Conservation (phyloP, 2,888 invertebrate genomes). For the Chrysotoxum bicinctum region DNA sequence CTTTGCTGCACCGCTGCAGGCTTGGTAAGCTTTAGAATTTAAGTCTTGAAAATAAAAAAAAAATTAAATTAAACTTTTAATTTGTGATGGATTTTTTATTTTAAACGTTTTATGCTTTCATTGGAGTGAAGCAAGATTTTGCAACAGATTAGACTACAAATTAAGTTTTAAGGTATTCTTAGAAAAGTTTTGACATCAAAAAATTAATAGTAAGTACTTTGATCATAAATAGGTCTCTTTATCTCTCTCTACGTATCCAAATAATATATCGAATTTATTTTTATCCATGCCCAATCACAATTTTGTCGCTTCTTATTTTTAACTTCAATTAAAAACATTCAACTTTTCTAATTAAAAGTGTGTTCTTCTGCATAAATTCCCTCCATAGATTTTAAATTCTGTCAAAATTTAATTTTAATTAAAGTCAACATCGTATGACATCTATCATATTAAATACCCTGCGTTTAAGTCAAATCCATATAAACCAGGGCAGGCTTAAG, state of each 20-base stretch:
- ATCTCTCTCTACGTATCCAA: neutral
- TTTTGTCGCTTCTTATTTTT: neutral
- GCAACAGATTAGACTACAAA: no score
- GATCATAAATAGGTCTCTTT: neutral
- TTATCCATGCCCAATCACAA: neutral
- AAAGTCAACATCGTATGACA: slow-evolving; percentile 49
- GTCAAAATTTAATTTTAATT: slow-evolving; percentile 47
- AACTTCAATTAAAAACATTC: neutral
- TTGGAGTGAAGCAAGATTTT: no score
- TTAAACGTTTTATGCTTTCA: no score
- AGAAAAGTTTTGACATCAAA: no score
- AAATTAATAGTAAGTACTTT: no score
- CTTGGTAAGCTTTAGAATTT: slow-evolving; percentile 37
- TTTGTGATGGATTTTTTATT: no score
- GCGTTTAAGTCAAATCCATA: no score
- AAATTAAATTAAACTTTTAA: no score
- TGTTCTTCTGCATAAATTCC: neutral
- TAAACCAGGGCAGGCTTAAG: neutral
- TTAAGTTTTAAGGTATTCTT: no score
- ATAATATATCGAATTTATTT: neutral
- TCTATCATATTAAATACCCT: slow-evolving; percentile 17
- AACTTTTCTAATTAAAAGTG: neutral
- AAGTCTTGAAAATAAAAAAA: no score
- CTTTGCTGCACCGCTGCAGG: slow-evolving; percentile 51
- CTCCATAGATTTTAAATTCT: neutral